A percentile compares a stretch with the other conserved stretches of the same genome.
phyloP scores from a whole-genome alignment of 2,888 invertebrate genomes.

The Caenorhabditis auriculariae region DNA sequence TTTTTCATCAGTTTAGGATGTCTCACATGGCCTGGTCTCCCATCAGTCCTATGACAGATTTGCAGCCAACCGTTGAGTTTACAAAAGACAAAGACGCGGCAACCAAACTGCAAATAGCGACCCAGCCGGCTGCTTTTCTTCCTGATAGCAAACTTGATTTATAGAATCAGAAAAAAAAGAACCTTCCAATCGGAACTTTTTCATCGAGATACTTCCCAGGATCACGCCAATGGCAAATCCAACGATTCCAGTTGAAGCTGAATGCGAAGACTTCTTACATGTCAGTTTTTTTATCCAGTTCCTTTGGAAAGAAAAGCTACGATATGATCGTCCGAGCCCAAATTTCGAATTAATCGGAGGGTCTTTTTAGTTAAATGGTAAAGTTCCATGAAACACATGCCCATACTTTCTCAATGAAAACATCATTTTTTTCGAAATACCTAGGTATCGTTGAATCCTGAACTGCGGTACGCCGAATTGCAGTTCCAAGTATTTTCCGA shows the following conservation, averaged over 20 bases:
- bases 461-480: slow-evolving; percentile 63
- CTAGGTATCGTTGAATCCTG: slow-evolving; percentile 56
- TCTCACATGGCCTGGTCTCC: slow-evolving; percentile 41
- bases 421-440: no score
- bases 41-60: slow-evolving; percentile 54
- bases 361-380: background rate
- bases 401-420: no score
- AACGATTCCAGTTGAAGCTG: slow-evolving; percentile 46
- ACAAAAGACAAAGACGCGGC: slow-evolving; percentile 53
- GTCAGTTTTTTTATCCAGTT: background rate
- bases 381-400: background rate
- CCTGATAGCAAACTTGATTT: slow-evolving; percentile 5
- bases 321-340: background rate
- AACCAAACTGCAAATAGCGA: slow-evolving; percentile 52
- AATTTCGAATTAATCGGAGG: background rate
- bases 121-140: slow-evolving; percentile 11
- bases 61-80: slow-evolving; percentile 59
- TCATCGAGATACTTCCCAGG: slow-evolving; percentile 47
- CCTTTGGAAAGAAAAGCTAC: background rate
- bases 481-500: slow-evolving; percentile 62
- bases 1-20: background rate
- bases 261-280: slow-evolving; percentile 3
- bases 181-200: slow-evolving; percentile 44
- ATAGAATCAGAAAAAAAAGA: slow-evolving; percentile 30
- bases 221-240: slow-evolving; percentile 54